Base-by-base conservation (phyloP, 37 sponge, comb jelly and placozoan genomes). In the Hexactinellida sp. region DNA sequence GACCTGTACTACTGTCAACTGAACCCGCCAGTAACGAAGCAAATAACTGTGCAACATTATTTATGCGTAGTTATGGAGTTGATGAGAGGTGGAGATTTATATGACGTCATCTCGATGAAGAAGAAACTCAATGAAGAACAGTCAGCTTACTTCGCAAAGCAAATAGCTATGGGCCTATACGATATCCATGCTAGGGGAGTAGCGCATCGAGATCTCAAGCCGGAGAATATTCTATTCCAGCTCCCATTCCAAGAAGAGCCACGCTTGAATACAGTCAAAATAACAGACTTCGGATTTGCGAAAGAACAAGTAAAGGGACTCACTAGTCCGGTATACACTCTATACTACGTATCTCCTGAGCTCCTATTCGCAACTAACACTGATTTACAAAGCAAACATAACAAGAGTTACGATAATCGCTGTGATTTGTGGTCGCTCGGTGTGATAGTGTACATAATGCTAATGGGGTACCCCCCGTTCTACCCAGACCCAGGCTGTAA, bases 361-460 rank as follows among this genome's bases (percentile, higher is more conserved):
- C 30, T 63, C 5, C 21, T 63, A 63, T 25, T 25, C 34, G 76
- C 76, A 25, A 25, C 76, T 10, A 63, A 63, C 30, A 21, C 76
- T 10, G 30, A 63, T 63, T n/a, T 63, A 28, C 3, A 63, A 63
- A 21, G 28, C 21, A n/a, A 63, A 63, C 3, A 63, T 63, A 23
- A 32, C 13, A 19, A 9, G 52, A 63, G 19, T 1, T 63, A 63
- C 13, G 76, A 63, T 63, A 63, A 63, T 3, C 76, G 76, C 1
- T 63, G 76, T n/a, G 76, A 63, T 63, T n/a, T 63, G 3, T 63
- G 76, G 76, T 63, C 76, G 34, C 28, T 63, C 34, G 76, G 76
- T 10, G 76, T 63, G 25, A 63, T 63, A 23, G 34, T 63, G 5
- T 63, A 25, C 76, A 63, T 63, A 7, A 63, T 63, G 76, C 5